These are phyloP conservation scores for Sinella curviseta DNA, from an alignment of 1,140 invertebrate species.

Conservation along the genomic window DNA sequence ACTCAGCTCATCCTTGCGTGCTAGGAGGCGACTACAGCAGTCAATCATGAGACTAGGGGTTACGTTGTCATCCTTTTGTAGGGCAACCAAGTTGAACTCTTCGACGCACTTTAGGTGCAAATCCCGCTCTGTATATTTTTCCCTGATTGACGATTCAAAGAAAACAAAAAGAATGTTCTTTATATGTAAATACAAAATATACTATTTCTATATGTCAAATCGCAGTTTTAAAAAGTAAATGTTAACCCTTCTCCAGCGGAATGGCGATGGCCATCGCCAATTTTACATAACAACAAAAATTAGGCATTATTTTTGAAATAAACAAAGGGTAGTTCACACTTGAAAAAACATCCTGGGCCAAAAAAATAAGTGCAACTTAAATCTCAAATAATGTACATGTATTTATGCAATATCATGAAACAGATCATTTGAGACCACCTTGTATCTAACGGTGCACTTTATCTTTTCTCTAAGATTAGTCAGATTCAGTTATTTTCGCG, in stretches of 20 bases:
- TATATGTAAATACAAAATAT: constrained; percentile 31
- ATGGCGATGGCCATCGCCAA: neutral
- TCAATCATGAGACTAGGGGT: constrained; percentile 84
- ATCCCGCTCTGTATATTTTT: constrained; percentile 74
- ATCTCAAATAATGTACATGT: no score
- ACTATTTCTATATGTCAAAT: constrained; percentile 10
- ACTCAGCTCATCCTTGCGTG: constrained; percentile 56
- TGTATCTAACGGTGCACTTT: no score
- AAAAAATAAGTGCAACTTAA: no score
- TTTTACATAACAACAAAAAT: no score
- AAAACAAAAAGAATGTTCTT: constrained; percentile 30
- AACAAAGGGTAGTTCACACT: no score
- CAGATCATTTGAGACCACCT: no score
- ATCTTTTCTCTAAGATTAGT: no score
- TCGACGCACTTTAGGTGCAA: constrained; percentile 67
- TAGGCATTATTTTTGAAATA: no score
- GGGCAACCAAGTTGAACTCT: constrained; percentile 66
- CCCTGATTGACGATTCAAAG: constrained; percentile 59
- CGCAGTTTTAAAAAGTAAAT: neutral
- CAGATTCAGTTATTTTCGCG: no score
- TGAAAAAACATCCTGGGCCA: no score
- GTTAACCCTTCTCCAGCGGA: neutral
- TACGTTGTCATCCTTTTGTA: constrained; percentile 86
- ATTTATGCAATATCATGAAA: no score
- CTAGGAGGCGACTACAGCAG: constrained; percentile 72